Evolutionary conservation across 2,797 vertebrate genomes (phyloP).

Genomic region (Hyperoplus immaculatus): DNA sequence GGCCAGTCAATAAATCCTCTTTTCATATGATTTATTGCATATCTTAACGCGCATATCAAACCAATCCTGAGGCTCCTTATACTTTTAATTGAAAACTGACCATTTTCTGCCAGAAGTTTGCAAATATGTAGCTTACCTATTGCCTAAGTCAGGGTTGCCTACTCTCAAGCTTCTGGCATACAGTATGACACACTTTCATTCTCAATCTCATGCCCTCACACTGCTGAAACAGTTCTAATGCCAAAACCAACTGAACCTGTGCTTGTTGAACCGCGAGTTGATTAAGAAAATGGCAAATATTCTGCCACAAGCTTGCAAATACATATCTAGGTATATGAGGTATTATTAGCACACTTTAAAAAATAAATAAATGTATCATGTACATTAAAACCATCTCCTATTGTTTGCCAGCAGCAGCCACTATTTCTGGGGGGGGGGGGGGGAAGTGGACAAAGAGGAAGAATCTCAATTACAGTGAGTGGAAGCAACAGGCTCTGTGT

Average conservation of each 20-base stretch:
- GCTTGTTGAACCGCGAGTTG: no score
- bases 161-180: no score
- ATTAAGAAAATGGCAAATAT: no score
- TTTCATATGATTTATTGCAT: background rate
- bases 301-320: background rate
- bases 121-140: no score
- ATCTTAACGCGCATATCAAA: background rate
- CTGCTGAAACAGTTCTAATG: no score
- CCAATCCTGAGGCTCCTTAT: no score
- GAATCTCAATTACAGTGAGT: slow-evolving; percentile 62
- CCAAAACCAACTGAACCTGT: no score
- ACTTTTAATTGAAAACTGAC: no score
- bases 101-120: no score
- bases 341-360: background rate
- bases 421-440: slow-evolving; percentile 36
- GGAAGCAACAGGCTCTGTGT: slow-evolving; percentile 59
- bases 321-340: background rate
- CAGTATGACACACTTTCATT: no score
- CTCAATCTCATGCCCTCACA: no score
- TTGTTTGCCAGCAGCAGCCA: slow-evolving; percentile 41
- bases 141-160: no score
- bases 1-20: background rate
- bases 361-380: background rate
- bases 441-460: slow-evolving; percentile 65
- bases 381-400: slow-evolving; percentile 24